Base-by-base conservation (phyloP, 1,140 invertebrate species). In the Grapholita molesta region DNA sequence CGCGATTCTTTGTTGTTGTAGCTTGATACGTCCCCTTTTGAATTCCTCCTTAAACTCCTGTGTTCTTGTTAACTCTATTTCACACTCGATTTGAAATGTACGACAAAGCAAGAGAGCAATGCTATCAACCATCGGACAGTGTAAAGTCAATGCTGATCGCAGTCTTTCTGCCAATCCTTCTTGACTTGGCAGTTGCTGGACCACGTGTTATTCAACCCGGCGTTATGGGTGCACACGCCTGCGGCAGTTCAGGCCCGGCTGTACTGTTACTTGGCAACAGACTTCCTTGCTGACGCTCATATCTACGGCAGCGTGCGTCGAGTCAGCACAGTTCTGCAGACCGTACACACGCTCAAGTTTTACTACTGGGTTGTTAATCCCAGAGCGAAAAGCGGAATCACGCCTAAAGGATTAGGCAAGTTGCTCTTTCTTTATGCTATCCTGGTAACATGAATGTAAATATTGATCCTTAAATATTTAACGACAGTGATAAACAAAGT, bases 331-430 rank as follows among this genome's bases (percentile, higher is more conserved):
- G 98, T 99, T 0, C 93, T 99, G 7, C 98, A 99, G 92, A 99
- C 98, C 0, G 97, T 99, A 72, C 98, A 99, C 86, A 98, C 99
- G 0, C 93, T 99, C 30, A 99, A 99, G 92, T 99, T 98, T 86
- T 99, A 99, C 92, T 99, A 99, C 88, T 99, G 99, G 98, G 97
- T 99, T 12, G 96, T 97, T 2, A 99, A 98, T 94, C 99, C 99
- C 0, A 94, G 97, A 75, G 94, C 97, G 35, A 98, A 98, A 87
- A 99, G 98, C 91, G 98, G 98, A 32, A 98, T 99, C 78, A 96
- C 95, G 35, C 98, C 98, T 3, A 99, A 99, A 91, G 98, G 97
- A 83, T 90, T 98, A 68, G 97, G 98, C 99, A 90, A 94, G 95
- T 87, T n/a, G n/a, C n/a, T 32, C 12, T 70, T 25, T 48, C 9